phyloP scores from a whole-genome alignment of 2,888 invertebrate genomes.

The Dendrolimus houi region DNA sequence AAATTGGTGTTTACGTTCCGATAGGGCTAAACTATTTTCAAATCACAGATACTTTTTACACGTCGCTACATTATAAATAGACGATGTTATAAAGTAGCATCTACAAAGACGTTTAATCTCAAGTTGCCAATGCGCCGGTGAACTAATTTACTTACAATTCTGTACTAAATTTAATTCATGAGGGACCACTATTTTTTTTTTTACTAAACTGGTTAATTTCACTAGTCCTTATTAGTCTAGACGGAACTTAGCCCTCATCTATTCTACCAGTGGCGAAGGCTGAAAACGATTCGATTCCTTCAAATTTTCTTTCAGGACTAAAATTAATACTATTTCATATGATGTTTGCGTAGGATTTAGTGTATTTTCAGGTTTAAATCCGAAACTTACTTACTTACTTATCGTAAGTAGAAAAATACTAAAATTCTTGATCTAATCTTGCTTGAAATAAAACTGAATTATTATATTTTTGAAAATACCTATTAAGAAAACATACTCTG shows the following conservation, averaged over 20 bases:
- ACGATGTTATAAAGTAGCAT: conserved; percentile 13
- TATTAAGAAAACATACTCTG: no score
- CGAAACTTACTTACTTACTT: no score
- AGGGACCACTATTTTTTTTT: conserved; percentile 50
- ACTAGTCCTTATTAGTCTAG: conserved; percentile 56
- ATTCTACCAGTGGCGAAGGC: conserved; percentile 20
- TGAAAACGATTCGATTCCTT: no score
- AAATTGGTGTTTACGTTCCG: conserved; percentile 43
- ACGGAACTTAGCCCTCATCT: conserved; percentile 47
- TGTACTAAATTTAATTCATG: conserved; percentile 39
- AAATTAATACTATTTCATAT: no score
- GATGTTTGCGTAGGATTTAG: no score
- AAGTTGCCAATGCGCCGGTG: conserved; percentile 57
- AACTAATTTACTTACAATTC: conserved; percentile 30
- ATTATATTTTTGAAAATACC: no score
- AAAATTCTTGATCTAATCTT: no score
- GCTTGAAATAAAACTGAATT: no score
- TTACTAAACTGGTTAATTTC: conserved; percentile 58
- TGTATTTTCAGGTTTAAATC: no score
- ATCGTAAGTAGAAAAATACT: no score
- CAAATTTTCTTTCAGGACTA: no score
- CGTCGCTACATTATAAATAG: conserved; percentile 26
- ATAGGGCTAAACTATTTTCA: conserved; percentile 33
- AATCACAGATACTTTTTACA: conserved; percentile 36
- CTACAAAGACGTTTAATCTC: conserved; percentile 8